A percentile compares a stretch with the other conserved stretches of the same genome.
These are phyloP conservation scores for Girardinus metallicus DNA, from an alignment of 2,797 vertebrate species.

Conservation along the genomic window DNA sequence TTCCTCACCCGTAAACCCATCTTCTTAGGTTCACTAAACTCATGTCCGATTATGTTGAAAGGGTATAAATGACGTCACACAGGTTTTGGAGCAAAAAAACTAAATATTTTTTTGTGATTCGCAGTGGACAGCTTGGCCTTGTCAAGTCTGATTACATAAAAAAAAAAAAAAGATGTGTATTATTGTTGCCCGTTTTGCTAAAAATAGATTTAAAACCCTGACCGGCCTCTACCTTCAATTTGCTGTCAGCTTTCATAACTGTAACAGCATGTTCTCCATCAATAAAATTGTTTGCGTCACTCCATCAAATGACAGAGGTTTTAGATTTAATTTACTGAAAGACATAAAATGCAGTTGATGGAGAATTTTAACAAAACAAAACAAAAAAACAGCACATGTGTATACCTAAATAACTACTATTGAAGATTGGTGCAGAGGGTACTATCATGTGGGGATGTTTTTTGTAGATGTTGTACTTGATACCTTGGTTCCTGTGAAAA, in stretches of 20 bases:
- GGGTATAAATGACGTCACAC: conserved; percentile 12
- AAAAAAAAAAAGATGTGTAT: conserved; percentile 47
- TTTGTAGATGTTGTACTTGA: neutral
- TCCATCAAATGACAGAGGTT: conserved; percentile 48
- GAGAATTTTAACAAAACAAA: neutral
- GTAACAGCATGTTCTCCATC: conserved; percentile 28
- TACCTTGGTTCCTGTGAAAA: neutral
- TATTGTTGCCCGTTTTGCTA: conserved; percentile 42
- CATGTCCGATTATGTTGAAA: conserved; percentile 34
- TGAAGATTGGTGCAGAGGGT: neutral
- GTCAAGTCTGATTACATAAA: conserved; percentile 52
- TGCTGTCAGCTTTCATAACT: conserved; percentile 32
- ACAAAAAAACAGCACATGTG: neutral
- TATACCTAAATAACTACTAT: neutral
- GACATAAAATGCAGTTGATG: neutral
- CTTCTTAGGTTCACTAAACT: conserved; percentile 6
- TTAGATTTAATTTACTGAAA: conserved; percentile 27
- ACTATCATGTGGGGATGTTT: neutral
- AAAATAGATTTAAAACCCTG: conserved; percentile 35
- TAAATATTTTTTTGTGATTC: conserved; percentile 42
- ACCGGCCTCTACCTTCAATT: conserved; percentile 24
- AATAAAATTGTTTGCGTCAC: conserved; percentile 51
- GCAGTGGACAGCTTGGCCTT: conserved; percentile 46
- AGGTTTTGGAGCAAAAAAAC: conserved; percentile 17
- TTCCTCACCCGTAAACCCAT: conserved; percentile 1